Conservation (phyloP, 2,113 vertebrate species). For the Cinclus mexicanus region DNA sequence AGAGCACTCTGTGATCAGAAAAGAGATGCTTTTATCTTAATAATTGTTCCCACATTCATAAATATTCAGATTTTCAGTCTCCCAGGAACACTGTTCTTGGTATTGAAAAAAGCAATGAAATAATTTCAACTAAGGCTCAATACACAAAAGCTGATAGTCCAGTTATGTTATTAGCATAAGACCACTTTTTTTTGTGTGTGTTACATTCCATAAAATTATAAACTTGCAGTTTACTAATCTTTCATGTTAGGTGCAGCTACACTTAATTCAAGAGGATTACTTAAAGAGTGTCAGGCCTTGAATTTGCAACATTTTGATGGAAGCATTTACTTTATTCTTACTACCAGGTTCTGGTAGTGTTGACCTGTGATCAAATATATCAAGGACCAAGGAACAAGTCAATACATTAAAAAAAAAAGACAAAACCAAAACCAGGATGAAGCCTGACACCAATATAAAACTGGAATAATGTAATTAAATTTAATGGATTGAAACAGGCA, state of each 20-base stretch:
- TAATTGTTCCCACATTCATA: conserved; percentile 40
- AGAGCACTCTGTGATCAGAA: conserved; percentile 36
- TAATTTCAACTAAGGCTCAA: neutral
- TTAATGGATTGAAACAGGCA: neutral
- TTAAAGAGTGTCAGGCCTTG: neutral
- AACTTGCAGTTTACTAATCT: neutral
- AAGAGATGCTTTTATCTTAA: conserved; percentile 44
- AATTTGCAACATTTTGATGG: neutral
- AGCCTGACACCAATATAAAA: neutral
- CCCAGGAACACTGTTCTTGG: neutral
- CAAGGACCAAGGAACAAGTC: neutral
- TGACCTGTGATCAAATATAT: neutral
- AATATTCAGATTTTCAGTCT: conserved; percentile 39
- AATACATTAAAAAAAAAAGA: neutral
- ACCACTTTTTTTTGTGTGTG: neutral
- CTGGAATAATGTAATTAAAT: neutral
- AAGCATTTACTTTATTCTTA: neutral
- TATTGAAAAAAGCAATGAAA: neutral
- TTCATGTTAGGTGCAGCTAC: neutral
- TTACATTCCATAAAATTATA: neutral
- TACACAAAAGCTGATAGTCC: neutral
- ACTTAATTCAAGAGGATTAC: neutral
- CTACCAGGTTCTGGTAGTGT: neutral
- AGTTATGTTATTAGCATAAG: neutral
- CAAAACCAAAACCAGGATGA: neutral